Percentiles rank a stretch among this genome's conserved stretches.
Evolutionary conservation across 1,140 invertebrate species (phyloP).

Genomic region (Drosophila sturtevanti): DNA sequence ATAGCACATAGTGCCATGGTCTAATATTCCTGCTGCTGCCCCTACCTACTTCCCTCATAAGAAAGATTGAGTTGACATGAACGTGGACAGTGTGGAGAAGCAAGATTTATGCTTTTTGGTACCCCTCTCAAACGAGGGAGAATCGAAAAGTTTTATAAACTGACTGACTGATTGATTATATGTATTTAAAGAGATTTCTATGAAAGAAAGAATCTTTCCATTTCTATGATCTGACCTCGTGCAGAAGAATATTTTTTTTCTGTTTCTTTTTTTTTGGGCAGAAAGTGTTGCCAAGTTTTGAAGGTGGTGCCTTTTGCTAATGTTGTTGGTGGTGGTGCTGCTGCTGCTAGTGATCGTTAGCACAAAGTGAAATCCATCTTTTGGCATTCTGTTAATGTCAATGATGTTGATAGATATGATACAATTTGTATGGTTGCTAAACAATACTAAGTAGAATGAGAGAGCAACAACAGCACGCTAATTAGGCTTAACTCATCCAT

Average conservation of each 20-base stretch:
- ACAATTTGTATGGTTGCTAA: conserved; percentile 52
- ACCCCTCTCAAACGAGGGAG: neutral
- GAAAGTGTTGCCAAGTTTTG: conserved; percentile 62
- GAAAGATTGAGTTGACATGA: conserved; percentile 16
- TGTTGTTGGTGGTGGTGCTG: neutral
- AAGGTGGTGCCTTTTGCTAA: conserved; percentile 5
- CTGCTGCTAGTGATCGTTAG: conserved; percentile 50
- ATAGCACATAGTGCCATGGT: conserved; percentile 64
- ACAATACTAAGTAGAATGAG: conserved; percentile 3
- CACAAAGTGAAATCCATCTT: conserved; percentile 60
- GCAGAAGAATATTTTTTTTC: neutral
- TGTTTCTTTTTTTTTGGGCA: conserved; percentile 32
- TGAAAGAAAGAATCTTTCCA: conserved; percentile 15
- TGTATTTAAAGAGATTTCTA: too few species aligned
- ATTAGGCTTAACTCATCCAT: conserved; percentile 44
- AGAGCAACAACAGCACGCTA: conserved; percentile 49
- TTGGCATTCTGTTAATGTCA: conserved; percentile 61
- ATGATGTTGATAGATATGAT: conserved; percentile 63
- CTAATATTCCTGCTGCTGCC: conserved; percentile 39
- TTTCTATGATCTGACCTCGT: neutral
- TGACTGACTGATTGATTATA: too few species aligned
- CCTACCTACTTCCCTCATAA: neutral
- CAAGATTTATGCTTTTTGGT: conserved; percentile 52
- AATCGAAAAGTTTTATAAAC: neutral
- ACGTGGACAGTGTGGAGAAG: conserved; percentile 11